A percentile compares a stretch with the other conserved stretches of the same genome.
These are phyloP conservation scores for Sakesphorus luctuosus DNA, from an alignment of 2,113 vertebrate species.

Conservation along the genomic window DNA sequence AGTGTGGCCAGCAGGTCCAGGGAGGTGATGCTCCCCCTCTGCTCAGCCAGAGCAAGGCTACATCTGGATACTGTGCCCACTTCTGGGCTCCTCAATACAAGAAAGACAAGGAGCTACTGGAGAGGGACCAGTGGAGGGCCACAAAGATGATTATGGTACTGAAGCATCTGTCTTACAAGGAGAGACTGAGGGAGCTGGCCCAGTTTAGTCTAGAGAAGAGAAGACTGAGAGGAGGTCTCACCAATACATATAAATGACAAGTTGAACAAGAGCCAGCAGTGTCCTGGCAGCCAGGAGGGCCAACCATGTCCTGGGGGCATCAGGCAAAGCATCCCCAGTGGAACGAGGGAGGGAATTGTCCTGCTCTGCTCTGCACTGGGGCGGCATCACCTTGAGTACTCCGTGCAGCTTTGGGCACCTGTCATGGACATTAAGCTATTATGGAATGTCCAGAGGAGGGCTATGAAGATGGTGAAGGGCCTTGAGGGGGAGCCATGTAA, in stretches of 20 bases:
- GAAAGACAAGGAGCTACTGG: background rate
- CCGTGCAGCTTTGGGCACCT: background rate
- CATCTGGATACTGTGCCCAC: background rate
- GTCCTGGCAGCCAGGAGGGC: background rate
- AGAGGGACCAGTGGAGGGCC: background rate
- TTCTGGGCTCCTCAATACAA: background rate
- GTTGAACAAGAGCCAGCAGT: background rate
- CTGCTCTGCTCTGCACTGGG: background rate
- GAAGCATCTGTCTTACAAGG: background rate
- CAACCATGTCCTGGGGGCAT: fast-evolving
- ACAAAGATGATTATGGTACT: background rate
- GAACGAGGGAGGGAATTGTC: background rate
- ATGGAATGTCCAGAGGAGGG: background rate
- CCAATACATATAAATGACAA: background rate
- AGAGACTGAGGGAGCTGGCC: background rate
- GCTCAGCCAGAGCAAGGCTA: background rate
- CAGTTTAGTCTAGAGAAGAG: background rate
- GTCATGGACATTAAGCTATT: background rate
- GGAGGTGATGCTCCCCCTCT: background rate
- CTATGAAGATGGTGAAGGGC: background rate
- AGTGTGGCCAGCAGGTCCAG: background rate
- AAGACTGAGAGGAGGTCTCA: background rate
- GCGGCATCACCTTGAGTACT: background rate
- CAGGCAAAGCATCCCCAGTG: background rate
- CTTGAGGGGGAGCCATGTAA: background rate